These are phyloP conservation scores for Hemaris fuciformis DNA, from an alignment of 2,888 invertebrate genomes.

Conservation along the genomic window DNA sequence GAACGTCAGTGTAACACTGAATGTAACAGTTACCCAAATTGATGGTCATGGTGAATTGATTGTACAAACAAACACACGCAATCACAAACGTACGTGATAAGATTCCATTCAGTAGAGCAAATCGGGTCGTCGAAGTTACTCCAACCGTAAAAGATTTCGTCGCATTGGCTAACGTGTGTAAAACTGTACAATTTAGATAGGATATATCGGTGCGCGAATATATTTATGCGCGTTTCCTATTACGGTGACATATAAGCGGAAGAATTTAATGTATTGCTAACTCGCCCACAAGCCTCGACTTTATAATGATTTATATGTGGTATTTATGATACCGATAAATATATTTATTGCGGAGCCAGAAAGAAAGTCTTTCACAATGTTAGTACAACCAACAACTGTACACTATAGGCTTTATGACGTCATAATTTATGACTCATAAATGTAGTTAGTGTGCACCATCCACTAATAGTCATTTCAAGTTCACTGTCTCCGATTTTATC, in stretches of 20 bases:
- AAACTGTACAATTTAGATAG: background rate
- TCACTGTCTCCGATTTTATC: background rate
- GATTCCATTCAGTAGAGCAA: slow-evolving; percentile 55
- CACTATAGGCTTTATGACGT: background rate
- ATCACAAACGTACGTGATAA: slow-evolving; percentile 57
- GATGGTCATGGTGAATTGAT: slow-evolving; percentile 66
- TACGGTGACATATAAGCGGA: background rate
- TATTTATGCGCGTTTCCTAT: background rate
- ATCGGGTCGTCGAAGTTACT: slow-evolving; percentile 51
- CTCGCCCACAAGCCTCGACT: background rate
- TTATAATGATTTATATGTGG: background rate
- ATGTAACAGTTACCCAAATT: slow-evolving; percentile 74
- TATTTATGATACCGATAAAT: background rate
- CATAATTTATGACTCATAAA: slow-evolving; percentile 2
- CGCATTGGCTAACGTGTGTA: slow-evolving; percentile 27
- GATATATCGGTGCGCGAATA: background rate
- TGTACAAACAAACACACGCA: slow-evolving; percentile 59
- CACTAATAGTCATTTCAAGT: background rate
- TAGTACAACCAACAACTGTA: background rate
- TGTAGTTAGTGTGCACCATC: background rate
- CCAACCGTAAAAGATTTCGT: slow-evolving; percentile 26
- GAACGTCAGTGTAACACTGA: slow-evolving; percentile 28
- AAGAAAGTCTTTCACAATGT: background rate
- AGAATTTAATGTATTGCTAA: background rate
- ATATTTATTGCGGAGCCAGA: background rate